Conservation (phyloP, 2,888 invertebrate genomes). For the Ochropacha duplaris region DNA sequence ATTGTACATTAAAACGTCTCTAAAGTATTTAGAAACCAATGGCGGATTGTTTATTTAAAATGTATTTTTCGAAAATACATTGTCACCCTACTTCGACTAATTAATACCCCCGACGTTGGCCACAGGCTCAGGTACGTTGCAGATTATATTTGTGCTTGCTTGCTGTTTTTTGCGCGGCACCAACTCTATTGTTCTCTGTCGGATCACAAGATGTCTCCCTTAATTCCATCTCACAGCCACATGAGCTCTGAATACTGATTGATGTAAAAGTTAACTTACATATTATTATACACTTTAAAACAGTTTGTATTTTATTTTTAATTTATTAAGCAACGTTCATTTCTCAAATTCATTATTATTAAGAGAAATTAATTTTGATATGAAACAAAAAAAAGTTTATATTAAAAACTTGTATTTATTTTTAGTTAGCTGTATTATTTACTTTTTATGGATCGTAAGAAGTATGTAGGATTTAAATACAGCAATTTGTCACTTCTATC, state of each 20-base stretch:
- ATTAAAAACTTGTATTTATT: too few relatives aligned
- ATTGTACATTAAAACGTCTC: too few relatives aligned
- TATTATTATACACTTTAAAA: constrained; percentile 3
- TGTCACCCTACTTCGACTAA: constrained; percentile 76
- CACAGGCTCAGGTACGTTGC: constrained; percentile 54
- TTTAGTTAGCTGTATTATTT: too few relatives aligned
- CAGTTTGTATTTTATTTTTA: background rate
- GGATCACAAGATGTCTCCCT: constrained; percentile 75
- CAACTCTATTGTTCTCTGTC: constrained; percentile 76
- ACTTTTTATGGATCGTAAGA: too few relatives aligned
- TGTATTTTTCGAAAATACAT: constrained; percentile 20
- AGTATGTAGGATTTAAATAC: background rate
- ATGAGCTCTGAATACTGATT: constrained; percentile 76
- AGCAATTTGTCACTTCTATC: constrained; percentile 18
- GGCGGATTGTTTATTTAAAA: background rate
- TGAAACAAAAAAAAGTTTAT: too few relatives aligned
- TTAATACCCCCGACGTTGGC: constrained; percentile 60
- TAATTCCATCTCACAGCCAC: constrained; percentile 77
- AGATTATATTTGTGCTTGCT: constrained; percentile 60
- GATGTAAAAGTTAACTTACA: constrained; percentile 31
- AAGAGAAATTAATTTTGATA: background rate
- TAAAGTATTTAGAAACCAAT: too few relatives aligned
- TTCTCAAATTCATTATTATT: background rate
- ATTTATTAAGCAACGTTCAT: background rate
- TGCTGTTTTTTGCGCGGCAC: constrained; percentile 65